Base-by-base conservation (phyloP, 2,113 vertebrate species). In the Hoplias malabaricus region DNA sequence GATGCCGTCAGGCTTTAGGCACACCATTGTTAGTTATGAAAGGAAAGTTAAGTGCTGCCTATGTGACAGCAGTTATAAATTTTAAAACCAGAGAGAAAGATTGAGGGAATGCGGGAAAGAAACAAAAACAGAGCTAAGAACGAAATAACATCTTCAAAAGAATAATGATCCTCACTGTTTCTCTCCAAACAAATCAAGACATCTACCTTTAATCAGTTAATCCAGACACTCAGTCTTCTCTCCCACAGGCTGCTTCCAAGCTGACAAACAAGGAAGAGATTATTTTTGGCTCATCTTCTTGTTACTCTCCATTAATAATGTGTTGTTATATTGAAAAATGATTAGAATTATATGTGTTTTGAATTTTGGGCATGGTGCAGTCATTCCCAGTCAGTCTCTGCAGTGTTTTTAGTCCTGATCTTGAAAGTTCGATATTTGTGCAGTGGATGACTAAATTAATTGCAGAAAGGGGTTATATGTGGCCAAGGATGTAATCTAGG, bases 341-440 rank as follows among this genome's bases (percentile, higher is more conserved):
- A 70, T 67, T 62, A 77, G 29, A 54, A 69, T 65, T 43, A 73
- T 53, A 73, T 53, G 21, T 77, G 69, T 69, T 65, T 63, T 23
- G 33, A 29, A 54, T 61, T 46, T 72, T 70, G 73, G 73, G 83
- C 71, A 81, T 80, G 75, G 50, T 79, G 75, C 76, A 83, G 82
- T 69, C 13, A 74, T 74, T 78, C 78, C 57, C 62, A 53, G 25
- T 62, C 62, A 53, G 25, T 48, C 65, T 11, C 65, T 36, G 29
- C 63, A 69, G 59, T 80, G 67, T 80, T 78, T 84, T 85, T 79
- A 77, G 50, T 71, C 65, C 34, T n/a, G n/a, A 84, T 82, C 72
- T 80, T 84, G 73, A 73, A 63, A 81, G 71, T 84, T 73, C 67
- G 88, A 75, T 84, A 77, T 77, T 87, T 78, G 46, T 56, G 77